Percentiles rank a stretch among this genome's conserved stretches.
Conservation (phyloP, 2,797 vertebrate species). For the Hirundo rustica region DNA sequence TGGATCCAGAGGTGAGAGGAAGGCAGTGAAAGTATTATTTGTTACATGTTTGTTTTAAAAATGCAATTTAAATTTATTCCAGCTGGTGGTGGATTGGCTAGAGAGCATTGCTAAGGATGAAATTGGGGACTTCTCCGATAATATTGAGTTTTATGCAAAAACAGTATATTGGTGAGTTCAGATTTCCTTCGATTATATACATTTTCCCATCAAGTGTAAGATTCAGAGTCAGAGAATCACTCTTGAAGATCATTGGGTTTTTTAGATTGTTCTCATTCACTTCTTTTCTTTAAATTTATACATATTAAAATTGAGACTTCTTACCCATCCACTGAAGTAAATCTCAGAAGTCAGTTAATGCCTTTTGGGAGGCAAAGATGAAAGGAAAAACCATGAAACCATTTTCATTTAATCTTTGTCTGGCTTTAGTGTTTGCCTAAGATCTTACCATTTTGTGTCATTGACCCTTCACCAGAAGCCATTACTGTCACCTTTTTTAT, state of each 20-base stretch:
- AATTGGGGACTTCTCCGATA: constrained; percentile 93
- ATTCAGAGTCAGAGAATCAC: neutral
- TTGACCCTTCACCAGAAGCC: neutral
- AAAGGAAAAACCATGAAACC: neutral
- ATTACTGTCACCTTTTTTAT: neutral
- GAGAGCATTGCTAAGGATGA: constrained; percentile 98
- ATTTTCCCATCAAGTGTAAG: neutral
- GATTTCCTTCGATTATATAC: neutral
- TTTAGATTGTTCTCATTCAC: neutral
- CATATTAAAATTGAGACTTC: neutral
- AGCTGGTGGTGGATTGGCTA: constrained; percentile 98
- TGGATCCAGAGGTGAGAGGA: neutral
- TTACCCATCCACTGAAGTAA: neutral
- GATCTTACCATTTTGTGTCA: neutral
- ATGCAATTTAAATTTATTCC: constrained; percentile 38
- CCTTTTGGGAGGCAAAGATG: neutral
- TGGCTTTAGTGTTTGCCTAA: neutral
- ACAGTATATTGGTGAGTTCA: constrained; percentile 94
- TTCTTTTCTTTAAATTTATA: neutral
- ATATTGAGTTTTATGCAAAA: constrained; percentile 97
- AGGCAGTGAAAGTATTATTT: neutral
- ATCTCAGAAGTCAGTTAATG: neutral
- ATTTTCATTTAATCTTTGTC: neutral
- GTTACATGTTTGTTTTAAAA: neutral
- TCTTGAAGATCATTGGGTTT: neutral